A percentile compares a stretch with the other conserved stretches of the same genome.
phyloP scores from a whole-genome alignment of 1,140 invertebrate species.

The Trachelipus rathkii region DNA sequence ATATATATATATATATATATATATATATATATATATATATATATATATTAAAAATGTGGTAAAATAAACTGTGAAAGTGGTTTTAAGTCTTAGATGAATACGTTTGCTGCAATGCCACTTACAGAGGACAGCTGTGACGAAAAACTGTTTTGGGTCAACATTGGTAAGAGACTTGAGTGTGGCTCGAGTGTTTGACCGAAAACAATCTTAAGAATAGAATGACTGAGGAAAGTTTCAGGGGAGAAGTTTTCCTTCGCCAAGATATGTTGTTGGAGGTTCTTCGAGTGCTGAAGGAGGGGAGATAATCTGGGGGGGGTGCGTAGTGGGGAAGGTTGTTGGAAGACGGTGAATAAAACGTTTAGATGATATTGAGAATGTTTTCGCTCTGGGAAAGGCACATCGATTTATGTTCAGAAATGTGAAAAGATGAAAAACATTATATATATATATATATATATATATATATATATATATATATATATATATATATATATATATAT shows the following conservation, averaged over 20 bases:
- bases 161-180: neutral
- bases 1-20: too few relatives aligned
- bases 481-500: slow-evolving; percentile 15
- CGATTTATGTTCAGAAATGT: neutral
- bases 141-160: slow-evolving; percentile 10
- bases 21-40: too few relatives aligned
- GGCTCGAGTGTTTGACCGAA: neutral
- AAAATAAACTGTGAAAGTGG: too few relatives aligned
- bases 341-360: neutral
- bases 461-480: slow-evolving; percentile 14
- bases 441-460: neutral
- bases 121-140: neutral
- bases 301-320: too few relatives aligned
- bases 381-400: neutral
- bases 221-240: neutral
- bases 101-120: slow-evolving; percentile 6
- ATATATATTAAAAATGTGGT: too few relatives aligned
- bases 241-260: neutral
- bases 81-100: neutral
- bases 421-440: neutral
- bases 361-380: neutral
- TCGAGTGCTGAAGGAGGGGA: too few relatives aligned
- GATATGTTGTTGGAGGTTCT: neutral
- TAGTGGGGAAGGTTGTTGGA: too few relatives aligned
- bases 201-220: neutral